Percentiles rank a stretch among this genome's conserved stretches.
phyloP scores from a whole-genome alignment of 2,113 vertebrate species.

The Pagrus major region DNA sequence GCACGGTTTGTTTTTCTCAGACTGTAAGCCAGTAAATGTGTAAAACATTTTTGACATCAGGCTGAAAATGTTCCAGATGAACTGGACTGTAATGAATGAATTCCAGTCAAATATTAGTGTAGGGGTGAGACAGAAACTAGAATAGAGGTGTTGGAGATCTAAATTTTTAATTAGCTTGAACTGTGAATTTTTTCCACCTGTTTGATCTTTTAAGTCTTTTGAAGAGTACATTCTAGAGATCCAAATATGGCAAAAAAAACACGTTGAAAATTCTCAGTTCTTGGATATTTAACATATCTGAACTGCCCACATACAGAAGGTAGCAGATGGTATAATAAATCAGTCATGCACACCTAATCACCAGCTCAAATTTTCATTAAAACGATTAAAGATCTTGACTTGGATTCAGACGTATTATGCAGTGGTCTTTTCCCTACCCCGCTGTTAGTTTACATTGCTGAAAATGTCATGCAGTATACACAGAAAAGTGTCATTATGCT shows the following conservation, averaged over 20 bases:
- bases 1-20: conserved; percentile 52
- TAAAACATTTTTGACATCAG: conserved; percentile 10
- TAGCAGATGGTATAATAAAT: not conserved
- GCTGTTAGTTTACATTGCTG: conserved; percentile 32
- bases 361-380: not conserved
- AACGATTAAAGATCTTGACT: not conserved
- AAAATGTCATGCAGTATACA: conserved; percentile 59
- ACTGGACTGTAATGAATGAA: conserved; percentile 14
- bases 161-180: not conserved
- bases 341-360: not conserved
- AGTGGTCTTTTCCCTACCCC: conserved; percentile 3
- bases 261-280: not conserved
- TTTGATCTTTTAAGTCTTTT: not conserved
- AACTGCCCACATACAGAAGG: not conserved
- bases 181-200: not conserved
- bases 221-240: not conserved
- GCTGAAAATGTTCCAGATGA: conserved; percentile 1
- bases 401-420: not conserved
- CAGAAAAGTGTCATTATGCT: conserved; percentile 51
- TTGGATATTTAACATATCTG: not conserved
- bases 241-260: not conserved
- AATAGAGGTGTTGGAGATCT: not conserved
- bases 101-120: not conserved
- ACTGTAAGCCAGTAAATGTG: conserved; percentile 23
- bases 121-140: not conserved